Evolutionary conservation across 2,113 vertebrate species (phyloP), one percentile per base, ranked within the genome.

Genomic region (Porphyrio hochstetteri): DNA sequence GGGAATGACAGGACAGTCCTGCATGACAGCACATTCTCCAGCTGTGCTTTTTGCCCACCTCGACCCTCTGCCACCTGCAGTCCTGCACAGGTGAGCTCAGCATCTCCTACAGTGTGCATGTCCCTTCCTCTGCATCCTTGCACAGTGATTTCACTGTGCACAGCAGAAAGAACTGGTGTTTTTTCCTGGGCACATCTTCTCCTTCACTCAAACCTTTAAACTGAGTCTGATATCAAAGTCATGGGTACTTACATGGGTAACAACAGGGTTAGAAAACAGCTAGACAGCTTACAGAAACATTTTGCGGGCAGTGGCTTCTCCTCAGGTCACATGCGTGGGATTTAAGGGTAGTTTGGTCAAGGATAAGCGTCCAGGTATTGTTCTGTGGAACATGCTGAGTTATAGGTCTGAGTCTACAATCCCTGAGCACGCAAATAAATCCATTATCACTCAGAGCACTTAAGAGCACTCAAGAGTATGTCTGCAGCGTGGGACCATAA

Each of bases 361-460:
- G 50, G 31, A 13, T 86, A 78, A 87, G 36, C 29, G 53, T 68
- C 50, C 64, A 75, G 82, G 11, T 64, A 57, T 71, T 93, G 48
- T 93, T 92, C 72, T 81, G 76, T 56, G 74, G 53, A 88, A 40
- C 35, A 11, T 75, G 38, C 69, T 70, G 88, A 70, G 33, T 68
- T 96, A 63, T 1, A 83, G 76, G 52, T 56, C 60, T 86, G 40
- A 63, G n/a, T 42, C 81, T 80, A 25, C 75, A 70, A 36, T 42
- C 78, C n/a, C 36, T 77, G 52, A 33, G 88, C 79, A 60, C 33
- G 1, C 48, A 83, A 92, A 86, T 75, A 92, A 60, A 74, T 92
- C 93, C 69, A 86, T 94, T 96, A 93, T 94, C 79, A 79, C 90
- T 90, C 76, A 36, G 50, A 78, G 82, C 86, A 88, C 95, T 93